Percentiles rank a stretch among this genome's conserved stretches.
Evolutionary conservation across 2,888 invertebrate species (phyloP).

Genomic region (Eueremaeus valkanovi): DNA sequence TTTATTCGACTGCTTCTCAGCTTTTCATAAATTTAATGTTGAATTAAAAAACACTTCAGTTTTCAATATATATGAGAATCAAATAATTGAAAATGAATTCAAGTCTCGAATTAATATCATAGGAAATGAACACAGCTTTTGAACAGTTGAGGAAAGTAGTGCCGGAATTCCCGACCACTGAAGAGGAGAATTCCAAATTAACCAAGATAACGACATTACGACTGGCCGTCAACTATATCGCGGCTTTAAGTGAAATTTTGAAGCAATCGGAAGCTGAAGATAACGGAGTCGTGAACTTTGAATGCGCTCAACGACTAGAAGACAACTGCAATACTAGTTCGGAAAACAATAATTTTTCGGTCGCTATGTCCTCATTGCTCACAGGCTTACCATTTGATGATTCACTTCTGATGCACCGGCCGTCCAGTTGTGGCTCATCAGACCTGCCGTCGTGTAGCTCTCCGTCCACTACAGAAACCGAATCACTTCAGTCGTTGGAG

Average conservation of each 20-base stretch:
- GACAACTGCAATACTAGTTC: background rate
- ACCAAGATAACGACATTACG: slow-evolving; percentile 84
- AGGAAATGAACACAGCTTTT: slow-evolving; percentile 81
- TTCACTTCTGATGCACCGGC: slow-evolving; percentile 17
- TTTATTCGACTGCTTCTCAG: background rate
- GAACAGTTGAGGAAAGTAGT: slow-evolving; percentile 73
- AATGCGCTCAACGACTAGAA: background rate
- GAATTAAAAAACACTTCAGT: no score
- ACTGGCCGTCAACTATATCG: slow-evolving; percentile 81
- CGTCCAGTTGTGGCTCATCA: slow-evolving; percentile 29
- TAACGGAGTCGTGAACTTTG: no score
- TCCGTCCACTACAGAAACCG: slow-evolving; percentile 39
- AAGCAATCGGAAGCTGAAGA: slow-evolving; percentile 18
- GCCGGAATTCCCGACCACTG: slow-evolving; percentile 55
- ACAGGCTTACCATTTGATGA: slow-evolving; percentile 13
- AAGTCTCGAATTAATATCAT: background rate
- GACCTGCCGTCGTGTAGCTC: slow-evolving; percentile 26
- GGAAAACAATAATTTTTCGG: background rate
- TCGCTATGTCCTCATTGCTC: background rate
- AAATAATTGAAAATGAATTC: background rate
- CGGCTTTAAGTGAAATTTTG: slow-evolving; percentile 57
- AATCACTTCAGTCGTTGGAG: slow-evolving; percentile 42
- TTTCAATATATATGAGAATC: no score
- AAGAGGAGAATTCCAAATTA: slow-evolving; percentile 59
- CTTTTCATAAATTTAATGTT: background rate